These are phyloP conservation scores for Diglossa cyanea DNA, from an alignment of 2,797 vertebrate genomes.

Conservation along the genomic window DNA sequence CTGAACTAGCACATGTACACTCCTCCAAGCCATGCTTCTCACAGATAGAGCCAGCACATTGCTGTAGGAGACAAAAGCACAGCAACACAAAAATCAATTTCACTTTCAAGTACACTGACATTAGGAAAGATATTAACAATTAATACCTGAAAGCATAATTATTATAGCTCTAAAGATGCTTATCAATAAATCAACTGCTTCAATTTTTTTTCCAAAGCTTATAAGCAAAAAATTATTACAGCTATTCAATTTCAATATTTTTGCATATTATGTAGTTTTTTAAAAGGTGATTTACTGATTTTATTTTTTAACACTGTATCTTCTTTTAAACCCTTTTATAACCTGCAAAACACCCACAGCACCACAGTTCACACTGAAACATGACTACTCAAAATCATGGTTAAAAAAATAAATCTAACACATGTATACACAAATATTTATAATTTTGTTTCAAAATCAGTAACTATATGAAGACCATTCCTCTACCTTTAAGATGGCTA, in stretches of 20 bases:
- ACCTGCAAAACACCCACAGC: background rate
- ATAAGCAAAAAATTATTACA: background rate
- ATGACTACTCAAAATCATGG: background rate
- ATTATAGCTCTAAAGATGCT: background rate
- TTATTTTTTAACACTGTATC: background rate
- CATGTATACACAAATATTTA: background rate
- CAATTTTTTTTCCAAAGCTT: background rate
- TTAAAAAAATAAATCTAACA: background rate
- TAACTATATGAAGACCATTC: background rate
- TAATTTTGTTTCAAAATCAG: background rate
- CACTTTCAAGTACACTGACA: background rate
- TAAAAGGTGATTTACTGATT: background rate
- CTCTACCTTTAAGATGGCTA: background rate
- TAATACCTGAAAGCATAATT: background rate
- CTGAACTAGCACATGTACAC: slow-evolving; percentile 87
- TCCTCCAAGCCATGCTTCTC: slow-evolving; percentile 84
- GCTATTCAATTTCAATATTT: background rate
- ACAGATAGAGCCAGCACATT: slow-evolving; percentile 95
- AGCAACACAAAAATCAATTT: background rate
- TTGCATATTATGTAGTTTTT: background rate
- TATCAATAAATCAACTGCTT: background rate
- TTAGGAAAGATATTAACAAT: background rate
- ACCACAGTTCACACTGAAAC: background rate
- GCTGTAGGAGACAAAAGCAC: slow-evolving; percentile 72
- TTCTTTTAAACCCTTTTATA: background rate